phyloP scores from a whole-genome alignment of 2,888 invertebrate species.

The Myopa tessellatipennis region DNA sequence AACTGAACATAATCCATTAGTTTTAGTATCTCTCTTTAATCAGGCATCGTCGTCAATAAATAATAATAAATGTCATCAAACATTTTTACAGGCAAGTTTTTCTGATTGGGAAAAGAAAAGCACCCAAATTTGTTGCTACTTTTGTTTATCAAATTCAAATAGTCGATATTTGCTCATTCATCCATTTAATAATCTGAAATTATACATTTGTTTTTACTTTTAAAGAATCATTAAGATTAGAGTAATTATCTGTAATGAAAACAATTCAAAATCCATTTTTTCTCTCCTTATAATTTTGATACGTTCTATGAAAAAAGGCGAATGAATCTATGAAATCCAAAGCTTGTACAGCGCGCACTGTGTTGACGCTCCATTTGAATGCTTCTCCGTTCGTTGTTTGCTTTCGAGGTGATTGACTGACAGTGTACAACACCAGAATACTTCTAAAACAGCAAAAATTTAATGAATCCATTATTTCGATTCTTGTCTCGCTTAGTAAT shows the following conservation, averaged over 20 bases:
- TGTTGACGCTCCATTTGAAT: not conserved
- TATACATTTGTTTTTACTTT: not conserved
- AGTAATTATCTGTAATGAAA: not conserved
- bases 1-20: too few relatives aligned
- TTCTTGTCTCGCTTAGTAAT: not conserved
- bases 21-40: too few relatives aligned
- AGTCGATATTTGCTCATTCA: too few relatives aligned
- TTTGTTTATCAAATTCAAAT: too few relatives aligned
- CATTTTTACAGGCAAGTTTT: too few relatives aligned
- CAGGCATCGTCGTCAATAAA: too few relatives aligned
- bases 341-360: not conserved
- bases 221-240: not conserved
- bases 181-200: not conserved
- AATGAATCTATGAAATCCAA: not conserved
- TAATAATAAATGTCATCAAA: too few relatives aligned
- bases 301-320: not conserved
- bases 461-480: not conserved
- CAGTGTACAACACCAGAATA: slow-evolving; percentile 17
- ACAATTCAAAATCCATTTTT: too few relatives aligned
- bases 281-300: too few relatives aligned
- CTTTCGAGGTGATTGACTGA: slow-evolving; percentile 30
- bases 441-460: slow-evolving; percentile 26
- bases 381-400: not conserved
- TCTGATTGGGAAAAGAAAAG: too few relatives aligned
- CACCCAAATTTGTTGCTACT: too few relatives aligned